phyloP scores from a whole-genome alignment of 2,797 vertebrate genomes.

The Yasuhikotakia modesta region DNA sequence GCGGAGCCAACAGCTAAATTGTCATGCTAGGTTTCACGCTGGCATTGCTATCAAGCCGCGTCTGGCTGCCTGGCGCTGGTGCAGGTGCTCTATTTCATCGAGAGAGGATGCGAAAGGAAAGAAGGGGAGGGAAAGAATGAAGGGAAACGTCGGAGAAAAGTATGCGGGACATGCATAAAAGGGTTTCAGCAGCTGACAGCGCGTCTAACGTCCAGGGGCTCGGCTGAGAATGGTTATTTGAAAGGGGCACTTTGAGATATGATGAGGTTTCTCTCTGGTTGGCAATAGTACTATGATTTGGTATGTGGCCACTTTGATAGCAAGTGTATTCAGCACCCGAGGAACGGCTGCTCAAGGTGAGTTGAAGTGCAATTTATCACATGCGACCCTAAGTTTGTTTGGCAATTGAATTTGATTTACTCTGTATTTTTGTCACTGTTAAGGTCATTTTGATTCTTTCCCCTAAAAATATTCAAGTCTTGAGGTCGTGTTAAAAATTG shows the following conservation, averaged over 20 bases:
- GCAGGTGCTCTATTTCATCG: conserved; percentile 82
- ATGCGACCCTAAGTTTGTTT: conserved; percentile 56
- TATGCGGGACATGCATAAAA: conserved; percentile 79
- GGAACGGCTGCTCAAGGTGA: conserved; percentile 98
- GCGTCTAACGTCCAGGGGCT: conserved; percentile 71
- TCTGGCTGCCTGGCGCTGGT: conserved; percentile 77
- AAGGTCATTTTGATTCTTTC: neutral
- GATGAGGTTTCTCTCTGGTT: conserved; percentile 90
- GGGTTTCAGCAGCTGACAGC: conserved; percentile 71
- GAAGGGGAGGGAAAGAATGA: conserved; percentile 69
- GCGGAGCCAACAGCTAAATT: conserved; percentile 70
- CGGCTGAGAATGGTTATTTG: conserved; percentile 80
- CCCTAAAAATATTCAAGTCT: neutral
- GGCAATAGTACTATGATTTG: conserved; percentile 96
- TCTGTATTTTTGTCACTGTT: neutral
- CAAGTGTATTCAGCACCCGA: conserved; percentile 95
- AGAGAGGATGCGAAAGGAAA: conserved; percentile 66
- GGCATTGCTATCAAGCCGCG: conserved; percentile 63
- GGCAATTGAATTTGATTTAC: neutral
- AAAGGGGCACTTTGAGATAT: conserved; percentile 88
- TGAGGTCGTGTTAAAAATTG: neutral
- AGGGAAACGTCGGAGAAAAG: conserved; percentile 78
- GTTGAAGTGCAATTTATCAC: conserved; percentile 84
- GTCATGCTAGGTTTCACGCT: conserved; percentile 80
- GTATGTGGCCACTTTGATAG: conserved; percentile 99